Conservation (phyloP, 1,140 invertebrate species). For the Meloidogyne floridensis region DNA sequence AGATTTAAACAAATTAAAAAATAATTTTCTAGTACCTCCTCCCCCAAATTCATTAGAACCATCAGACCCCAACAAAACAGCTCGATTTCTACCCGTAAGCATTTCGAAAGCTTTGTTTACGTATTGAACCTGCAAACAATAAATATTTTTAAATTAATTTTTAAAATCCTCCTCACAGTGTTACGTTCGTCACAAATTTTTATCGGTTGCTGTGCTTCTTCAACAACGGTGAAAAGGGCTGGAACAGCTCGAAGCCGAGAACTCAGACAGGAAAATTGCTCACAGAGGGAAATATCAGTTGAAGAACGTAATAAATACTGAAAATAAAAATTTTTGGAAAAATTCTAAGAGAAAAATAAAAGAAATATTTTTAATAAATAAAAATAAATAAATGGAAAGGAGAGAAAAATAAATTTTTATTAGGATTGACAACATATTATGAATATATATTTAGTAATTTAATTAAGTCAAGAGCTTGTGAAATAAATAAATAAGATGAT, state of each 20-base stretch:
- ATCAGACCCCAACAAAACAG: conserved; percentile 57
- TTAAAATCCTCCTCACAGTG: conserved; percentile 42
- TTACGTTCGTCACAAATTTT: conserved; percentile 65
- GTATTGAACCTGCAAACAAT: conserved; percentile 49
- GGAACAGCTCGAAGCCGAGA: conserved; percentile 60
- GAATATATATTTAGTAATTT: background rate
- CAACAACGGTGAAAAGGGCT: conserved; percentile 62
- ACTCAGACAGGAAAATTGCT: conserved; percentile 56
- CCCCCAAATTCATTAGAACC: conserved; percentile 25
- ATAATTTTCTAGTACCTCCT: background rate
- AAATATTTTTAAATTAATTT: background rate
- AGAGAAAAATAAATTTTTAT: background rate
- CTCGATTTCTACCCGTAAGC: conserved; percentile 53
- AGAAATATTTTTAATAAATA: background rate
- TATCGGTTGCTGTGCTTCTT: conserved; percentile 65
- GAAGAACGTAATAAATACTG: conserved; percentile 48
- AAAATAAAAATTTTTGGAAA: conserved; percentile 11
- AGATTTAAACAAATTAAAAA: background rate
- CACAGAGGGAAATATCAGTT: conserved; percentile 56
- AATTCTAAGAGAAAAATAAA: background rate
- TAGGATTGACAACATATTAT: background rate
- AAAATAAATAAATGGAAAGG: conserved; percentile 8
- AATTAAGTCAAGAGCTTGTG: background rate
- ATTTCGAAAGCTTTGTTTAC: conserved; percentile 62
- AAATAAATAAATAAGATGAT: background rate